Percentiles rank a stretch among this genome's conserved stretches.
Evolutionary conservation across 2,113 vertebrate genomes (phyloP).

Genomic region (Nestor notabilis): DNA sequence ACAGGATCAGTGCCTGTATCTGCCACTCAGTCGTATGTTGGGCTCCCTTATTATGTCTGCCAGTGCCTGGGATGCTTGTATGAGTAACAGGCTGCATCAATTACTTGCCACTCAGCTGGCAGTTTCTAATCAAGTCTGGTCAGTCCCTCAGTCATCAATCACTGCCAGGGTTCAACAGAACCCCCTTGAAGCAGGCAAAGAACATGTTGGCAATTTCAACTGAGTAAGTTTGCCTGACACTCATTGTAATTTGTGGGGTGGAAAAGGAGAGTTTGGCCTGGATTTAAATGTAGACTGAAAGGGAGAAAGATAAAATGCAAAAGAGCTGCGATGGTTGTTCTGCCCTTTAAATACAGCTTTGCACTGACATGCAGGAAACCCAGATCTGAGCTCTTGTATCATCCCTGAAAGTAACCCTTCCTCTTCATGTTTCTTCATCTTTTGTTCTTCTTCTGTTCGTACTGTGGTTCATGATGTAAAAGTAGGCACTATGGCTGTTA

Average conservation of each 20-base stretch:
- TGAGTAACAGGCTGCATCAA: background rate
- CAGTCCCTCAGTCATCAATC: background rate
- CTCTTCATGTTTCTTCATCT: background rate
- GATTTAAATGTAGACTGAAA: background rate
- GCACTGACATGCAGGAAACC: background rate
- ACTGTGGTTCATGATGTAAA: background rate
- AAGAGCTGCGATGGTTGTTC: fast-evolving
- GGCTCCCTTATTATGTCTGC: background rate
- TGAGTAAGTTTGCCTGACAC: background rate
- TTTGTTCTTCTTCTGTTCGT: background rate
- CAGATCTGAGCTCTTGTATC: background rate
- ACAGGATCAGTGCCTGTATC: background rate
- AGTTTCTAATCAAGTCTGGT: background rate
- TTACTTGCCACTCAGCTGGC: background rate
- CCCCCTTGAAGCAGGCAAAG: background rate
- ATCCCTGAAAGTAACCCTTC: background rate
- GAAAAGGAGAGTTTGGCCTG: background rate
- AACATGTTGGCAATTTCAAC: background rate
- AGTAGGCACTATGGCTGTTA: background rate
- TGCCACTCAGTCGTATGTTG: fast-evolving
- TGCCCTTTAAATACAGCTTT: background rate
- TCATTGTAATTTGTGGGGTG: background rate
- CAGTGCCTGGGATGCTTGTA: background rate
- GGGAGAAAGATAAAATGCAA: background rate
- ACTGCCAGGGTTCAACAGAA: background rate